These are phyloP conservation scores for Drosophila guanche DNA, from an alignment of 1,140 invertebrate genomes.

Conservation along the genomic window DNA sequence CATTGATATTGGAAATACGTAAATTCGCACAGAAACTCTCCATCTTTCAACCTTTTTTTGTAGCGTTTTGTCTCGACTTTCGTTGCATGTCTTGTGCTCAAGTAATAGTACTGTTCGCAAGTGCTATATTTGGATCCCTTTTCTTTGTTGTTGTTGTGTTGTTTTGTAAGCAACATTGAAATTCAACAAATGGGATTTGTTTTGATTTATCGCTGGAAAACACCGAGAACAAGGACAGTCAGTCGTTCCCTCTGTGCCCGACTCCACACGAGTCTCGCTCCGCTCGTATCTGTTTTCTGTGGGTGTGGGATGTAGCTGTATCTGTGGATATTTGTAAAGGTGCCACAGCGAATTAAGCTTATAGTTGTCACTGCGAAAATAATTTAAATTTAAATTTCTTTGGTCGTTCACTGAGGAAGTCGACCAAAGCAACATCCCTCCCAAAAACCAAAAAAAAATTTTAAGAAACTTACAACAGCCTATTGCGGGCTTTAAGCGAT, in stretches of 20 bases:
- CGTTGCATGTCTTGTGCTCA: no score
- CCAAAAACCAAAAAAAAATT: neutral
- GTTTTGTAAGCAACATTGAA: conserved; percentile 48
- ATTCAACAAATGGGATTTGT: conserved; percentile 65
- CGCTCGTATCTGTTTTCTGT: neutral
- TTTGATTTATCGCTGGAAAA: conserved; percentile 52
- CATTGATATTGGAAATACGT: neutral
- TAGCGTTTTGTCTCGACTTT: no score
- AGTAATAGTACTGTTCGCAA: no score
- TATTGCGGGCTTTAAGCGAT: conserved; percentile 29
- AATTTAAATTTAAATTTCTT: conserved; percentile 59
- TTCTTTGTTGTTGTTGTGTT: conserved; percentile 7
- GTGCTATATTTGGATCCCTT: no score
- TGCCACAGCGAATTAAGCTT: conserved; percentile 41
- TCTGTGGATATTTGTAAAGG: conserved; percentile 13
- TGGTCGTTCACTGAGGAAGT: conserved; percentile 20
- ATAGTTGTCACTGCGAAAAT: conserved; percentile 43
- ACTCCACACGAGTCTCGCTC: no score
- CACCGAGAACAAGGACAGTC: conserved; percentile 8
- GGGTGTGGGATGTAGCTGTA: neutral
- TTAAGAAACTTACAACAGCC: no score
- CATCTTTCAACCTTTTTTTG: no score
- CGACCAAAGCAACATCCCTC: conserved; percentile 10
- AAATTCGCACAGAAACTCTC: conserved; percentile 2
- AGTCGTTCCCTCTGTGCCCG: no score